Evolutionary conservation across 2,113 vertebrate genomes (phyloP).

Genomic region (Edolisoma coerulescens): DNA sequence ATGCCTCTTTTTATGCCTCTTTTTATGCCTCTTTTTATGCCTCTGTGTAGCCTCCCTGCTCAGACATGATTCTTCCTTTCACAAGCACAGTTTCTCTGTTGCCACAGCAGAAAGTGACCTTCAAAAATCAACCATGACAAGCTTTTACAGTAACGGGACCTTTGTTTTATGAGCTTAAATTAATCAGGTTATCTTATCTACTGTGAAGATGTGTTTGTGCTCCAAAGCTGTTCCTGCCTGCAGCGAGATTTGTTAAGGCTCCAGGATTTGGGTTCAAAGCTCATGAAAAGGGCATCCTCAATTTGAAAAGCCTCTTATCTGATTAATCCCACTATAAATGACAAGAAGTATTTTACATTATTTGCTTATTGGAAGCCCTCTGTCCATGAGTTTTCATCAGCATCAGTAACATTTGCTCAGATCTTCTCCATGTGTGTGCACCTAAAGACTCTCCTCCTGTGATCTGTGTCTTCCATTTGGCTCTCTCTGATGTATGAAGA

Average conservation of each 20-base stretch:
- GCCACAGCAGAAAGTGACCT: background rate
- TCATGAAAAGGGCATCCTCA: background rate
- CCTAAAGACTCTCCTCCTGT: background rate
- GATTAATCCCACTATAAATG: background rate
- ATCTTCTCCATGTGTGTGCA: background rate
- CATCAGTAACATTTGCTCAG: background rate
- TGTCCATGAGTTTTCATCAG: background rate
- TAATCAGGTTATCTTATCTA: background rate
- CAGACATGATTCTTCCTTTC: background rate
- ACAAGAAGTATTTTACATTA: background rate
- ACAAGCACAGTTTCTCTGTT: background rate
- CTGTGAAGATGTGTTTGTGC: background rate
- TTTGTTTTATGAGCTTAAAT: background rate
- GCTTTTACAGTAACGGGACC: background rate
- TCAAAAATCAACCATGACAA: conserved; percentile 9
- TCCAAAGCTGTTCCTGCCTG: background rate
- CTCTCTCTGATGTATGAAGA: background rate
- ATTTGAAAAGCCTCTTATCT: background rate
- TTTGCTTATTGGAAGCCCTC: background rate
- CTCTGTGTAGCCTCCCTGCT: background rate
- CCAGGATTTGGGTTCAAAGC: background rate
- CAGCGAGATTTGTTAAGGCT: background rate
- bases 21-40: background rate
- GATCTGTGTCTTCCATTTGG: background rate
- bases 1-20: too few relatives aligned